Base-by-base conservation (phyloP, 2,113 vertebrate genomes). In the Psophia crepitans region DNA sequence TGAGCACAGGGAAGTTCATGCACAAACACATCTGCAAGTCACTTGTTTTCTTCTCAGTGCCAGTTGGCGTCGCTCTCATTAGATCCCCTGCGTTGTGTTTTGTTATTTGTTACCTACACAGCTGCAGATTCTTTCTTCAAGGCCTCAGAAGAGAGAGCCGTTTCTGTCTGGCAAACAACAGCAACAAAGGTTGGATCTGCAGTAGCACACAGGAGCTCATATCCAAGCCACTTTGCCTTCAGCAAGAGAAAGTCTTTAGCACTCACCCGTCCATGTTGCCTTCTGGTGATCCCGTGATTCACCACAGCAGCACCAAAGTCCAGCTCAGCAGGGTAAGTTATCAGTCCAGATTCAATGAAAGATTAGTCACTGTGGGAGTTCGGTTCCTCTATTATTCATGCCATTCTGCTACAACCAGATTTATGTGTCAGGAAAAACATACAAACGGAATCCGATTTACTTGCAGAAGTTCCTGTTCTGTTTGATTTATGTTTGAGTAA, bases 361-460 rank as follows among this genome's bases (percentile, higher is more conserved):
- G 96, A 98, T 98, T 96, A 97, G 90, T 91, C 97, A 90, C 98
- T 87, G 65, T 94, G 97, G 98, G 98, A 98, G 73, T 93, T 97
- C 8, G 92, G 94, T 95, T 98, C 98, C 98, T 98, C 95, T 92
- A 97, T 98, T 98, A 97, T 97, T 98, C 97, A 98, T 98, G 97
- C 96, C 95, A 84, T 98, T 98, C 97, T 90, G 78, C 95, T 84
- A 57, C 97, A 97, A 94, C 95, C 97, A 98, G 98, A 98, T 98
- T 98, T 98, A 98, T 98, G 98, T 97, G 98, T 98, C 98, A 98
- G 98, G 98, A 97, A 98, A 98, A 98, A 98, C 98, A 98, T 96
- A 98, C 98, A 98, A 98, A 98, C 6, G 97, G 97, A 97, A 98
- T 98, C 97, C 97, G 97, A 98, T 98, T 98, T 96, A 97, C 98